Conservation (phyloP, 2,888 invertebrate species). For the Eilema sororculum region DNA sequence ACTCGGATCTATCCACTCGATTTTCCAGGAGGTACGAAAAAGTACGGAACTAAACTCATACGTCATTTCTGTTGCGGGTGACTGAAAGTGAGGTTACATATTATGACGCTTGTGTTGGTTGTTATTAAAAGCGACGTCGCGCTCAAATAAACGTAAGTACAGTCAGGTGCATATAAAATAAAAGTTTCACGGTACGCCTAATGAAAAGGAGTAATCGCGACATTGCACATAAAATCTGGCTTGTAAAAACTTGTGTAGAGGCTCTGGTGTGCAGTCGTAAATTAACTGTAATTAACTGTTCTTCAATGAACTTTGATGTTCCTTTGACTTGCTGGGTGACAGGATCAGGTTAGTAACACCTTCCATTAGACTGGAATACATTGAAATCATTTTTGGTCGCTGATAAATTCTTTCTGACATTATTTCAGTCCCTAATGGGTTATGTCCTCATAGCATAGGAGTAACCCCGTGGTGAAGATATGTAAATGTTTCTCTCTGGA, state of each 20-base stretch:
- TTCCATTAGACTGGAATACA: background rate
- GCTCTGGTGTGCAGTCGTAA: background rate
- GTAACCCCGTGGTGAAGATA: no score
- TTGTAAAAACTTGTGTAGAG: conserved; percentile 18
- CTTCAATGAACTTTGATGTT: background rate
- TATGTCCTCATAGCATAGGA: no score
- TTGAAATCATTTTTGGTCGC: background rate
- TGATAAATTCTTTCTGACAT: background rate
- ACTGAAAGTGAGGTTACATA: conserved; percentile 64
- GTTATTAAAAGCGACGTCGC: conserved; percentile 71
- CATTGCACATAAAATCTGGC: conserved; percentile 72
- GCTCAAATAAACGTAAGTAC: conserved; percentile 64
- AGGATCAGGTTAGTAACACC: background rate
- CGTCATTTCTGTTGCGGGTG: conserved; percentile 29
- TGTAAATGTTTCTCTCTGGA: no score
- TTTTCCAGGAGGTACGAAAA: background rate
- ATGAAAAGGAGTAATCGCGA: conserved; percentile 77
- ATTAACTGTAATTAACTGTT: background rate
- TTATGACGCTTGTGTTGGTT: conserved; percentile 59
- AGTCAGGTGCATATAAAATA: conserved; percentile 66
- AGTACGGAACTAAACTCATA: conserved; percentile 24
- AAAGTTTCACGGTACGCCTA: conserved; percentile 64
- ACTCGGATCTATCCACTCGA: conserved; percentile 14
- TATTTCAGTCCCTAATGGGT: no score
- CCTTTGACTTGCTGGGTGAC: background rate